Evolutionary conservation across 2,113 vertebrate species (phyloP), one percentile per base, ranked within the genome.

Genomic region (Phainopepla nitens): DNA sequence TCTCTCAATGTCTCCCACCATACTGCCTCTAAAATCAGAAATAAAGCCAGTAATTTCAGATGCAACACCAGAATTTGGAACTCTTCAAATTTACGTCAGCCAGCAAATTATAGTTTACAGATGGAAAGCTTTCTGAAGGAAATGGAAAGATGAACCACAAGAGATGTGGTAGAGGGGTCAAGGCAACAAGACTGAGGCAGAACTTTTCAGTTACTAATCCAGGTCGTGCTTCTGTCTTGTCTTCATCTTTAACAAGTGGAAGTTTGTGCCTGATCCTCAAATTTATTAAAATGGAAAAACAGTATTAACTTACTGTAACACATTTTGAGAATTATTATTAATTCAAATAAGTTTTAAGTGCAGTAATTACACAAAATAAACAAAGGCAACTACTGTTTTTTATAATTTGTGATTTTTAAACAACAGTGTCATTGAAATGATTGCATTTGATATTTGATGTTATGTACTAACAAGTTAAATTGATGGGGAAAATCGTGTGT

Each of bases 101-200:
- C 90, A 96, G 91, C 90, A 97, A 97, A 97, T 96, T 93, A 97
- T 24, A 92, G 93, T 96, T 96, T 96, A 53, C 69, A 91, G 78
- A 95, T 96, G 95, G 86, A 96, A 97, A 90, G 41, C 51, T 93
- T 96, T 91, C 86, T 93, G 85, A 89, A 95, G 94, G 90, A 96
- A 96, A 93, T 91, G 82, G 96, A 95, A 96, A 97, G 88, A 97
- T 96, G 83, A 93, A 91, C 86, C 91, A 79, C 83, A 69, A 51
- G 91, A 95, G 83, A 96, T 96, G 86, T 88, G 81, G 87, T 88
- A 44, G n/a, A 56, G 57, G 57, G 77, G 94, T 97, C 88, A 94
- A 87, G 87, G 70, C 68, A 86, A 56, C 31, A 70, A 66, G 45
- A 69, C n/a, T 41, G 60, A 95, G 90, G 88, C 58, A 94, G 44